phyloP scores from a whole-genome alignment of 92 coral and sea anemone genomes.

The Zoanthus sansibaricus region DNA sequence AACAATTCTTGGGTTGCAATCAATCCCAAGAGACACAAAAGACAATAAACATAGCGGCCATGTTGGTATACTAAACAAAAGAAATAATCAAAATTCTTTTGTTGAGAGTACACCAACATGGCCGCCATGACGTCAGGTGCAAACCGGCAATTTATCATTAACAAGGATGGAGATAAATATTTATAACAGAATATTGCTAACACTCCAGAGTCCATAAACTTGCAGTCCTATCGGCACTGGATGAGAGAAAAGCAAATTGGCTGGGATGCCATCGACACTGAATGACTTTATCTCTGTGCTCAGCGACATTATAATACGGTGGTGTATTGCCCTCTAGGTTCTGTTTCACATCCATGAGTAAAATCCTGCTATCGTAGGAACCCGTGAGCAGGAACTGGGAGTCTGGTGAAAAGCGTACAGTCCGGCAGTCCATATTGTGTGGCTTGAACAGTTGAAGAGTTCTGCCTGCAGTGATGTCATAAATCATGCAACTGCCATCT shows the following conservation, averaged over 20 bases:
- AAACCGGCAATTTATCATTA: no score
- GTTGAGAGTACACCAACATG: no score
- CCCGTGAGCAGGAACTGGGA: conserved; percentile 89
- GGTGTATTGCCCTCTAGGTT: conserved; percentile 74
- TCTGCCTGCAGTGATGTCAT: conserved; percentile 95
- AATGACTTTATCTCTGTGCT: conserved; percentile 91
- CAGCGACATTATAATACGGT: conserved; percentile 82
- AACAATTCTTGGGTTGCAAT: no score
- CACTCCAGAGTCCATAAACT: conserved; percentile 86
- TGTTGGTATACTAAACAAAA: no score
- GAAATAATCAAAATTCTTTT: no score
- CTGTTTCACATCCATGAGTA: conserved; percentile 78
- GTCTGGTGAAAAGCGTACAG: conserved; percentile 97
- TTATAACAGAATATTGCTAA: conserved; percentile 1
- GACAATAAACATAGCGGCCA: no score
- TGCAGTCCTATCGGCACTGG: conserved; percentile 97
- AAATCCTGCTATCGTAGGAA: conserved; percentile 90
- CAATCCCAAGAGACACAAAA: no score
- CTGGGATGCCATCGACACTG: conserved; percentile 99
- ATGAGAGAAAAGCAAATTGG: conserved; percentile 80
- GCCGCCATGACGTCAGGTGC: no score
- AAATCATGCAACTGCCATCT: conserved; percentile 95
- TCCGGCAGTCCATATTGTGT: conserved; percentile 93
- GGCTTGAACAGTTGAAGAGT: conserved; percentile 90
- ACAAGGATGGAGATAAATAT: background rate